Conservation (phyloP, 2,888 invertebrate species). For the Galerucella calmariensis region DNA sequence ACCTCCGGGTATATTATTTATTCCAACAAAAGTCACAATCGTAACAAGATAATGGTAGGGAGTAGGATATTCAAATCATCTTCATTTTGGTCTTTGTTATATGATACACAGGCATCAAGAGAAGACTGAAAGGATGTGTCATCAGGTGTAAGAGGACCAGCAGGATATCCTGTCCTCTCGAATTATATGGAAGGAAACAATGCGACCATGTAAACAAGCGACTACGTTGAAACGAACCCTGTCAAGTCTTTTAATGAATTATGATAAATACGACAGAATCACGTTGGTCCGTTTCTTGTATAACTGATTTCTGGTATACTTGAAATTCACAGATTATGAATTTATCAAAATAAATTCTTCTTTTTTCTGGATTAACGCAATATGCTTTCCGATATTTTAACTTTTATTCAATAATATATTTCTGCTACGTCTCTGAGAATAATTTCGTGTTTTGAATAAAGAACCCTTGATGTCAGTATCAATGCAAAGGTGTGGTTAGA, state of each 20-base stretch:
- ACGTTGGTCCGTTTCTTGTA: conserved; percentile 21
- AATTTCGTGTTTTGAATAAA: conserved; percentile 18
- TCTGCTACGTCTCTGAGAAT: background rate
- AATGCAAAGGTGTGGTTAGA: conserved; percentile 24
- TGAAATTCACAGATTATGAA: too few relatives aligned
- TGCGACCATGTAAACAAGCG: conserved; percentile 36
- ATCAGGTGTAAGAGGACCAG: too few relatives aligned
- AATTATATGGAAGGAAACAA: conserved; percentile 39
- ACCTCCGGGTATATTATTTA: background rate
- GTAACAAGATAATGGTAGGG: conserved; percentile 14
- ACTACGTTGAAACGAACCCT: conserved; percentile 30
- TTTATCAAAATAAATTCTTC: too few relatives aligned
- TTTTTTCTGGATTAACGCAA: too few relatives aligned
- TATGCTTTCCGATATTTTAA: too few relatives aligned
- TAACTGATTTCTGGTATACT: too few relatives aligned
- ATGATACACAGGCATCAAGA: conserved; percentile 14
- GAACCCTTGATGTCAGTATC: conserved; percentile 23
- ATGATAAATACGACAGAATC: conserved; percentile 27
- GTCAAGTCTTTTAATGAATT: conserved; percentile 33
- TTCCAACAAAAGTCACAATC: conserved; percentile 20
- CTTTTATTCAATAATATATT: background rate
- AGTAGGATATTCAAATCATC: background rate
- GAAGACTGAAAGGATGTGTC: too few relatives aligned
- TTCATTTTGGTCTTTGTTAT: conserved; percentile 16
- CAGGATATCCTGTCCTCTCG: too few relatives aligned